These are phyloP conservation scores for Polydrusus pterygomalis DNA, from an alignment of 2,888 invertebrate genomes.

Conservation along the genomic window DNA sequence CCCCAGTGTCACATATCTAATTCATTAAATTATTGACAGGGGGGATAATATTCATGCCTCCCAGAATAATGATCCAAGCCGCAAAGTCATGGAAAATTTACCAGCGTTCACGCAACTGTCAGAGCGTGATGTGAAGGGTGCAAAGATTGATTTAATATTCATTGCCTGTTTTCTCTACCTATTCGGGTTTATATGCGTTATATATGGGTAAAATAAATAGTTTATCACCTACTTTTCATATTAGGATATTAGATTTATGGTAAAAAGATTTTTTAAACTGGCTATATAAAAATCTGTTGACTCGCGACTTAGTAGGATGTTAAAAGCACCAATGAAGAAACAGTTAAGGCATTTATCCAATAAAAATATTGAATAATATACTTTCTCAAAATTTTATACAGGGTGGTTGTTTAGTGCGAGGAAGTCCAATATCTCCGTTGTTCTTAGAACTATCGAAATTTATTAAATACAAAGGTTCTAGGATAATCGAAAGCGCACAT, in stretches of 20 bases:
- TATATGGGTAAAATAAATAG: background rate
- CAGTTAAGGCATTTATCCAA: too few species aligned
- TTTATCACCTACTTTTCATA: background rate
- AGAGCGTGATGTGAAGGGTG: conserved; percentile 25
- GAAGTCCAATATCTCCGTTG: too few species aligned
- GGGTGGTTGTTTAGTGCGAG: too few species aligned
- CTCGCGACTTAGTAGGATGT: too few species aligned
- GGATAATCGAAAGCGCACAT: too few species aligned
- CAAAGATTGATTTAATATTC: conserved; percentile 22
- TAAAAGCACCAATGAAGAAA: too few species aligned
- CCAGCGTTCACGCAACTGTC: conserved; percentile 33
- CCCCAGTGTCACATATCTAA: conserved; percentile 4
- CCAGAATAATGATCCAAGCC: conserved; percentile 23
- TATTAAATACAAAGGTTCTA: too few species aligned
- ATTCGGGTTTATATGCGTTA: conserved; percentile 13
- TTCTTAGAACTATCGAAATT: too few species aligned
- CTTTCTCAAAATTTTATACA: too few species aligned
- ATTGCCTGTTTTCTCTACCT: conserved; percentile 15
- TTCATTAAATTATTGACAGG: conserved; percentile 29
- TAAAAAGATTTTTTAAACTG: too few species aligned
- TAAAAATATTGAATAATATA: too few species aligned
- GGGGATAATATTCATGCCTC: conserved; percentile 24
- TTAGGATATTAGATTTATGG: background rate
- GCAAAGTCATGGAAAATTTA: conserved; percentile 36
- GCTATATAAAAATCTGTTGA: too few species aligned